Conservation (phyloP, 2,888 invertebrate species). For the Torymus tubicola region DNA sequence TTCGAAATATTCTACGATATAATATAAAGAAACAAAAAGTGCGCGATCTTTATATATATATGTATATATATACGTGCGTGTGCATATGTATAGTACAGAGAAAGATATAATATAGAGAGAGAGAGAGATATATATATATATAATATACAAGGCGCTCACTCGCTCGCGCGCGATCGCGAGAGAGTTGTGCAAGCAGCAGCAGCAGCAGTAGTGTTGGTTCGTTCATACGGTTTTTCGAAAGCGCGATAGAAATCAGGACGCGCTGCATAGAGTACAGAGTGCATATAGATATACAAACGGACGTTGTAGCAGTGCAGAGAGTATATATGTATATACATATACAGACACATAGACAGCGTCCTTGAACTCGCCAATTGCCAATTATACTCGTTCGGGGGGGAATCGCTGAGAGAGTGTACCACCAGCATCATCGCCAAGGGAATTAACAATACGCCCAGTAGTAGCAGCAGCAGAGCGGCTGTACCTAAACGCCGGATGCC, state of each 20-base stretch:
- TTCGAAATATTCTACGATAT: too few species aligned
- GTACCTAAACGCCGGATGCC: too few species aligned
- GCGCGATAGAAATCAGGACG: conserved; percentile 8
- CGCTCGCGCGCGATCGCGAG: not conserved
- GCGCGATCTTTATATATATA: too few species aligned
- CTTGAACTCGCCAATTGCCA: conserved; percentile 25
- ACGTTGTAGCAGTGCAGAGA: not conserved
- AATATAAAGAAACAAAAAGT: too few species aligned
- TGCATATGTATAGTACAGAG: too few species aligned
- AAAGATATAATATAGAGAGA: too few species aligned
- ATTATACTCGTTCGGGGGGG: not conserved
- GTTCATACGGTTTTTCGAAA: not conserved
- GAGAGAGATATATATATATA: too few species aligned
- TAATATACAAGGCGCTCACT: too few species aligned
- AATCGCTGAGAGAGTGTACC: too few species aligned
- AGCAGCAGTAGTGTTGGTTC: not conserved
- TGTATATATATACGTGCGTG: too few species aligned
- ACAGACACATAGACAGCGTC: not conserved
- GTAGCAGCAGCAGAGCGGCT: too few species aligned
- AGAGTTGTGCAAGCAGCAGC: not conserved
- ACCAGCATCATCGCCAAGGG: not conserved
- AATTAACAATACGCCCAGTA: not conserved
- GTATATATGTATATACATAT: not conserved
- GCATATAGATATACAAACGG: not conserved
- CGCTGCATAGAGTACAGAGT: not conserved